A percentile compares a stretch with the other conserved stretches of the same genome.
phyloP scores from a whole-genome alignment of 1,140 invertebrate genomes.

The Galendromus occidentalis region DNA sequence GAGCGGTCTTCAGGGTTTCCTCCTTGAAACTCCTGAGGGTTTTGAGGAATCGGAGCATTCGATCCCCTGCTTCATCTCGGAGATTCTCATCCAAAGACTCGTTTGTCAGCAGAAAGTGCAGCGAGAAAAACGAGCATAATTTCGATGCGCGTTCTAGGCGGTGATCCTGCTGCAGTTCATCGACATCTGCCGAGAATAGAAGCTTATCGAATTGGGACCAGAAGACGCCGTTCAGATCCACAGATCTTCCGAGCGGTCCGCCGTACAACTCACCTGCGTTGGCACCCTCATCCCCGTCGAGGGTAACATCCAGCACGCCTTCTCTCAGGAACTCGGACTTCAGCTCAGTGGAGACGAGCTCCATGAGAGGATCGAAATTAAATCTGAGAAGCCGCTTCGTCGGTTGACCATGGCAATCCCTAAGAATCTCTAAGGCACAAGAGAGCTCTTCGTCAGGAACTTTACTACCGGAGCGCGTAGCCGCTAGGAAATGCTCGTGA shows the following conservation, averaged over 20 bases:
- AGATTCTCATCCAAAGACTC: neutral
- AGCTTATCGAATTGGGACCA: too few relatives aligned
- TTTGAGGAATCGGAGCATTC: neutral
- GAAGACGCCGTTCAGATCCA: too few relatives aligned
- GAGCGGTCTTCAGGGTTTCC: neutral
- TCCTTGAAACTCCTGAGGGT: neutral
- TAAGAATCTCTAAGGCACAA: neutral
- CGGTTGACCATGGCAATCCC: neutral
- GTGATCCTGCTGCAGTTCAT: neutral
- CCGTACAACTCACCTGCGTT: too few relatives aligned
- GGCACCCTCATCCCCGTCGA: neutral
- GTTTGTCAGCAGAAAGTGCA: neutral
- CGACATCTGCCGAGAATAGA: neutral
- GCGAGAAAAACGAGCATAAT: neutral
- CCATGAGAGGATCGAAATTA: neutral
- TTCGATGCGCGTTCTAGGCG: neutral
- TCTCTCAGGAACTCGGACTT: neutral
- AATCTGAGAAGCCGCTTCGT: neutral
- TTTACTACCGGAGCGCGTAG: too few relatives aligned
- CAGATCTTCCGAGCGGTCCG: too few relatives aligned
- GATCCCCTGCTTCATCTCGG: neutral
- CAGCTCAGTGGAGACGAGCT: neutral
- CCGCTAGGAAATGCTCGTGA: neutral
- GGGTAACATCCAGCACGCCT: neutral
- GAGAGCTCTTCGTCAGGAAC: neutral